phyloP scores from a whole-genome alignment of 1,140 invertebrate genomes.

The Eupeodes corollae region DNA sequence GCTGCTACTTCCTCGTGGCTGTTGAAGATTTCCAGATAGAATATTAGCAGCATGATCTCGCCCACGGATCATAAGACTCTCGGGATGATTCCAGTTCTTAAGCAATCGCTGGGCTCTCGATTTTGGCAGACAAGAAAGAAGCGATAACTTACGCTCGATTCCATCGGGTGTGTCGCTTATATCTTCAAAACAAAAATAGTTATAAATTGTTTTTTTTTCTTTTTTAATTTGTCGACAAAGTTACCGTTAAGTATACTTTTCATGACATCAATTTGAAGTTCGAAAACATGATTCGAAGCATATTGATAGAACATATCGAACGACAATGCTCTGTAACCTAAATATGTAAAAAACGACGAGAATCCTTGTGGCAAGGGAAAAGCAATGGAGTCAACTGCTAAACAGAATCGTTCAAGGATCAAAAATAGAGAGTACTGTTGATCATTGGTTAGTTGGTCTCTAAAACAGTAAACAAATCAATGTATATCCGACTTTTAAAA shows the following conservation, averaged over 20 bases:
- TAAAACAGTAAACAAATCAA: conserved; percentile 32
- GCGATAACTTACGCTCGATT: conserved; percentile 55
- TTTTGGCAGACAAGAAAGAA: conserved; percentile 59
- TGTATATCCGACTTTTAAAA: no score
- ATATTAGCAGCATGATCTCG: conserved; percentile 68
- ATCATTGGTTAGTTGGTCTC: conserved; percentile 57
- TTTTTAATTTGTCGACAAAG: background rate
- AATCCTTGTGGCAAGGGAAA: conserved; percentile 76
- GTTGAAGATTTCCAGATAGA: conserved; percentile 49
- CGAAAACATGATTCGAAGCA: conserved; percentile 66
- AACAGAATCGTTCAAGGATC: conserved; percentile 61
- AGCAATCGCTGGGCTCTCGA: conserved; percentile 62
- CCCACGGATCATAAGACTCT: conserved; percentile 63
- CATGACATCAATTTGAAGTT: conserved; percentile 75
- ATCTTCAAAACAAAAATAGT: conserved; percentile 40
- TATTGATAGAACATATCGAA: conserved; percentile 70
- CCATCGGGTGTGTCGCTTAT: conserved; percentile 53
- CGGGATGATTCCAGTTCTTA: conserved; percentile 64
- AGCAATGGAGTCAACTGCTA: conserved; percentile 64
- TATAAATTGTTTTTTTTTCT: background rate
- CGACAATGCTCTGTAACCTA: conserved; percentile 63
- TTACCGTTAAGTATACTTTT: conserved; percentile 69
- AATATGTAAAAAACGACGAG: conserved; percentile 73
- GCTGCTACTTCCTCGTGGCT: conserved; percentile 17
- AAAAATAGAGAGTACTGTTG: conserved; percentile 58